Evolutionary conservation across 2,113 vertebrate genomes (phyloP).

Genomic region (Amphiprion ocellaris): DNA sequence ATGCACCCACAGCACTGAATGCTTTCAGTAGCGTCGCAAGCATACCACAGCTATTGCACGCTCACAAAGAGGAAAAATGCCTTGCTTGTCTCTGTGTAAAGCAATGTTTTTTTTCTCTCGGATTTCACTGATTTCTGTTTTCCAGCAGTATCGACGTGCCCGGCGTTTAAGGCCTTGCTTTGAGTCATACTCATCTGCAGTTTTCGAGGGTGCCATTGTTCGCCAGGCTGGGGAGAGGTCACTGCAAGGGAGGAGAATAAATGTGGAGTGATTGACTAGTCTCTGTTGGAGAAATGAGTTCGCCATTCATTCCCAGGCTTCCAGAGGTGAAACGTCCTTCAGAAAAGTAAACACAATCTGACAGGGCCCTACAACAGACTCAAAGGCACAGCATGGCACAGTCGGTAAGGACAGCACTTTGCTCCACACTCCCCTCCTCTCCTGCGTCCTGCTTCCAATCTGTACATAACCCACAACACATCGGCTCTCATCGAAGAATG

Average conservation of each 20-base stretch:
- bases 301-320: slow-evolving; percentile 74
- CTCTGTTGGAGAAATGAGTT: slow-evolving; percentile 79
- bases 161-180: slow-evolving; percentile 56
- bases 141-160: slow-evolving; percentile 70
- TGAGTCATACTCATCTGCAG: slow-evolving; percentile 79
- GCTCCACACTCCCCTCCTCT: slow-evolving; percentile 24
- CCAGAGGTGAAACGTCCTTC: slow-evolving; percentile 82
- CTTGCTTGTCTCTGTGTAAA: slow-evolving; percentile 12
- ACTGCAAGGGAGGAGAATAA: slow-evolving; percentile 76
- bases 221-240: slow-evolving; percentile 74
- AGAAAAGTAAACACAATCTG: slow-evolving; percentile 81
- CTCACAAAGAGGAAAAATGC: slow-evolving; percentile 15
- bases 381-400: slow-evolving; percentile 68
- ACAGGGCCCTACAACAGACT: slow-evolving; percentile 63
- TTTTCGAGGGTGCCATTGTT: slow-evolving; percentile 75
- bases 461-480: slow-evolving; percentile 4
- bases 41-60: slow-evolving; percentile 7
- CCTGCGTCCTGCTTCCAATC: slow-evolving; percentile 9
- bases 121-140: slow-evolving; percentile 61
- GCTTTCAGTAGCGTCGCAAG: slow-evolving; percentile 18
- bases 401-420: slow-evolving; percentile 50
- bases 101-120: slow-evolving; percentile 49
- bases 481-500: slow-evolving; percentile 7
- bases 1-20: slow-evolving; percentile 26
- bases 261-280: slow-evolving; percentile 82